Evolutionary conservation across 30 jellyfish, hydroid and myxozoan genomes (phyloP).

Genomic region (Rhopilema esculentum): DNA sequence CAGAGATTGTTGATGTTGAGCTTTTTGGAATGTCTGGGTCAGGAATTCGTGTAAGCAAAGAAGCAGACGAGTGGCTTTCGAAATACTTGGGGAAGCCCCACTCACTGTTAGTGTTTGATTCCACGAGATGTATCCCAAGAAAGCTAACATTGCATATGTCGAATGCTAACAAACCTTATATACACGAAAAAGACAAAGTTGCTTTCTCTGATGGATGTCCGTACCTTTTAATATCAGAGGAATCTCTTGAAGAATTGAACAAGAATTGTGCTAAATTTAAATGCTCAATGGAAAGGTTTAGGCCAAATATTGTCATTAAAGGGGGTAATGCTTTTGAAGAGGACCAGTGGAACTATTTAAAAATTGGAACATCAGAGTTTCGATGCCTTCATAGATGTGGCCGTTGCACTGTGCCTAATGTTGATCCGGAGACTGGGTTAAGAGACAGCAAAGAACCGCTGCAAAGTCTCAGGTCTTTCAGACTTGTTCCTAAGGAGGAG

Average conservation of each 20-base stretch:
- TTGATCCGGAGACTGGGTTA: conserved; percentile 68
- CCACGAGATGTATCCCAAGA: conserved; percentile 37
- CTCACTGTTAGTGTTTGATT: conserved; percentile 17
- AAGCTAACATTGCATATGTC: not conserved
- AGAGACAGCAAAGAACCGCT: conserved; percentile 57
- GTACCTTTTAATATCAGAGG: conserved; percentile 55
- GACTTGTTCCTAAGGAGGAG: conserved; percentile 60
- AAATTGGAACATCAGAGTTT: conserved; percentile 47
- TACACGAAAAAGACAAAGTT: conserved; percentile 9
- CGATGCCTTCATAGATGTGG: conserved; percentile 68
- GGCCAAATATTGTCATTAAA: conserved; percentile 60
- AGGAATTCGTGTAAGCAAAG: conserved; percentile 46
- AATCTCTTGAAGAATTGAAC: conserved; percentile 41
- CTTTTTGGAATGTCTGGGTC: conserved; percentile 47
- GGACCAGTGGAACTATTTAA: conserved; percentile 40
- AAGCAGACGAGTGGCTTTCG: conserved; percentile 60
- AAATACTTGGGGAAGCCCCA: conserved; percentile 37
- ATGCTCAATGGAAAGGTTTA: conserved; percentile 48
- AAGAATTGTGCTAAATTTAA: conserved; percentile 18
- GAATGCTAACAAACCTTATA: not conserved
- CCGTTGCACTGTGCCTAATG: conserved; percentile 56
- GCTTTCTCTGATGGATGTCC: conserved; percentile 75
- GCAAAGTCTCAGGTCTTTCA: conserved; percentile 31
- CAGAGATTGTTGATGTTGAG: conserved; percentile 10
- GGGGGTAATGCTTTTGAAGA: conserved; percentile 69